Evolutionary conservation across 37 sponge, comb jelly and placozoan genomes (phyloP).

Genomic region (Axinella damicornis): DNA sequence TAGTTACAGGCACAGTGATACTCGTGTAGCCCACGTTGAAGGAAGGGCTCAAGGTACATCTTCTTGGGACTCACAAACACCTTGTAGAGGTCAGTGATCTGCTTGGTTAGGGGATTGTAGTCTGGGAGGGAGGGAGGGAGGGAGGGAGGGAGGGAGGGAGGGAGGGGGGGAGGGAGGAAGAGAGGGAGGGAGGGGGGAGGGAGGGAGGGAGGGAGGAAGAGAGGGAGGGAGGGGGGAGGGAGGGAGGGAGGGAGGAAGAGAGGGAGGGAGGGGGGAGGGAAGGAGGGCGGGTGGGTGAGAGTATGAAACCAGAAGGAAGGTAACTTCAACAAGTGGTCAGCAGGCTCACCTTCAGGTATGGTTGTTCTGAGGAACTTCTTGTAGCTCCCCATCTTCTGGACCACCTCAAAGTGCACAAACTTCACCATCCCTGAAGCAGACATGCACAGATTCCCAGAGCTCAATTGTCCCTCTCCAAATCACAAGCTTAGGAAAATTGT

Average conservation of each 20-base stretch:
- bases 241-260: too few relatives aligned
- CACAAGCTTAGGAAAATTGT: too few relatives aligned
- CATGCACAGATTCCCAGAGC: too few relatives aligned
- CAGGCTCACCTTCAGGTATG: conserved; percentile 45
- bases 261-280: too few relatives aligned
- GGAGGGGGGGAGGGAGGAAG: not conserved
- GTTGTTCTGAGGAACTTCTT: not conserved
- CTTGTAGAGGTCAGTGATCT: conserved; percentile 39
- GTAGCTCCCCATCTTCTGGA: not conserved
- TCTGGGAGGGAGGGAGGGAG: not conserved
- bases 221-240: not conserved
- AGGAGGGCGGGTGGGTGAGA: too few relatives aligned
- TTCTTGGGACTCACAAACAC: conserved; percentile 47
- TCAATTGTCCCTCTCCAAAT: too few relatives aligned
- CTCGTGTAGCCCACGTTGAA: conserved; percentile 30
- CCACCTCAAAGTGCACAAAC: conserved; percentile 15
- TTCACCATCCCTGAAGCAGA: conserved; percentile 20
- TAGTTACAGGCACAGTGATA: conserved; percentile 11
- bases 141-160: too few relatives aligned
- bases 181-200: not conserved
- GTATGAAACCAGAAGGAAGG: too few relatives aligned
- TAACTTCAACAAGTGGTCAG: too few relatives aligned
- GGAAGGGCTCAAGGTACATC: conserved; percentile 52
- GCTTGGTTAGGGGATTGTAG: conserved; percentile 7
- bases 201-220: not conserved